Percentiles rank a stretch among this genome's conserved stretches.
These are phyloP conservation scores for Nemurella pictetii DNA, from an alignment of 2,888 invertebrate species.

Conservation along the genomic window DNA sequence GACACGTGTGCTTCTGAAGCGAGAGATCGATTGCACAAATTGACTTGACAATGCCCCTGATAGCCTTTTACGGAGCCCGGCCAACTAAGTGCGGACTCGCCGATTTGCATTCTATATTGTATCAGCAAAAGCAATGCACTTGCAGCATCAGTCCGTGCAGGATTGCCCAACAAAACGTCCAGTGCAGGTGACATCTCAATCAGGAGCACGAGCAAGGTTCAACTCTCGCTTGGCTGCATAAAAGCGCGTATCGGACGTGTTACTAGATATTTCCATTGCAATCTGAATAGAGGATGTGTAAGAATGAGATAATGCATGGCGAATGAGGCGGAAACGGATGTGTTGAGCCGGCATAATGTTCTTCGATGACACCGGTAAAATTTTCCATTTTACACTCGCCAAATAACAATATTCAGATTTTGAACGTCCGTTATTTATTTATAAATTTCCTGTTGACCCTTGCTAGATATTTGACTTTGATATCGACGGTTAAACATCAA, in stretches of 20 bases:
- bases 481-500: background rate
- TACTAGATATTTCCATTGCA: background rate
- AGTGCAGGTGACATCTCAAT: background rate
- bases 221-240: background rate
- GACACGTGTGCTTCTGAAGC: background rate
- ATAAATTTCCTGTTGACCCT: conserved; percentile 6
- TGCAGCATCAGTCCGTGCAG: background rate
- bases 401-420: background rate
- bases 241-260: background rate
- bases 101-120: background rate
- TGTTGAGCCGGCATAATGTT: background rate
- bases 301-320: background rate
- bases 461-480: background rate
- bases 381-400: background rate
- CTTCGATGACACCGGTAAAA: conserved; percentile 7
- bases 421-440: background rate
- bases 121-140: no score
- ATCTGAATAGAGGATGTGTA: background rate
- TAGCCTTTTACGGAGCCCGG: background rate
- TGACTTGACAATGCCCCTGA: background rate
- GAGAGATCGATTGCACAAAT: background rate
- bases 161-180: background rate
- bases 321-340: conserved; percentile 18
- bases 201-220: background rate
- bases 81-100: background rate